Conservation (phyloP, 2,888 invertebrate species). For the Neoscelio sp. region DNA sequence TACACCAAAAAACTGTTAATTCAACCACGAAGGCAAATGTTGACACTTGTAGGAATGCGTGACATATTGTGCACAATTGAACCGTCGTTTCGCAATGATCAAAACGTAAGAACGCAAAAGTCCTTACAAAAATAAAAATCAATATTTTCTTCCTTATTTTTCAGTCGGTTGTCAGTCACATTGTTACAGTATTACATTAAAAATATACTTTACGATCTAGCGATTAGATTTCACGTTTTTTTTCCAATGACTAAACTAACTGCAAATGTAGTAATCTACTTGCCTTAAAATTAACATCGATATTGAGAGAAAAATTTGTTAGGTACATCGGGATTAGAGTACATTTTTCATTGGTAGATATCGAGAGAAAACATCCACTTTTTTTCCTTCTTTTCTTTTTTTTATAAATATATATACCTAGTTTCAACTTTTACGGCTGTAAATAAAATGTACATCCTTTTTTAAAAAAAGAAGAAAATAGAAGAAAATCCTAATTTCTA, state of each 20-base stretch:
- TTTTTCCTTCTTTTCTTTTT: not conserved
- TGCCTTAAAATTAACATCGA: slow-evolving; percentile 35
- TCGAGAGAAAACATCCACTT: slow-evolving; percentile 22
- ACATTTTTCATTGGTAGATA: too few species aligned
- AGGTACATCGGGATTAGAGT: slow-evolving; percentile 26
- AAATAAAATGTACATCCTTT: too few species aligned
- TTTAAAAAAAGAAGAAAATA: too few species aligned
- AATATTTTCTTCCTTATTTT: slow-evolving; percentile 52
- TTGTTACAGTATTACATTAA: slow-evolving; percentile 56
- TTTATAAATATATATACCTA: not conserved
- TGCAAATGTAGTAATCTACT: slow-evolving; percentile 3
- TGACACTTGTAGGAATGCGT: slow-evolving; percentile 60
- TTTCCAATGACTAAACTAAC: slow-evolving; percentile 26
- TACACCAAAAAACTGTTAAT: slow-evolving; percentile 59
- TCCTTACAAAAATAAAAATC: slow-evolving; percentile 63
- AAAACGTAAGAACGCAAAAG: slow-evolving; percentile 58
- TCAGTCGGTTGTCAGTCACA: slow-evolving; percentile 63
- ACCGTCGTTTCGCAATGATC: slow-evolving; percentile 19
- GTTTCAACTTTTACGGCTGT: not conserved
- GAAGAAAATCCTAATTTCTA: not conserved
- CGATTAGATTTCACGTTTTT: slow-evolving; percentile 15
- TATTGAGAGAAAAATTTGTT: slow-evolving; percentile 19
- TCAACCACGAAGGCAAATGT: slow-evolving; percentile 55
- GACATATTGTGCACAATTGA: slow-evolving; percentile 50
- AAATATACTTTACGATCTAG: slow-evolving; percentile 22